Base-by-base conservation (phyloP, 2,113 vertebrate species). In the Arothron firmamentum region DNA sequence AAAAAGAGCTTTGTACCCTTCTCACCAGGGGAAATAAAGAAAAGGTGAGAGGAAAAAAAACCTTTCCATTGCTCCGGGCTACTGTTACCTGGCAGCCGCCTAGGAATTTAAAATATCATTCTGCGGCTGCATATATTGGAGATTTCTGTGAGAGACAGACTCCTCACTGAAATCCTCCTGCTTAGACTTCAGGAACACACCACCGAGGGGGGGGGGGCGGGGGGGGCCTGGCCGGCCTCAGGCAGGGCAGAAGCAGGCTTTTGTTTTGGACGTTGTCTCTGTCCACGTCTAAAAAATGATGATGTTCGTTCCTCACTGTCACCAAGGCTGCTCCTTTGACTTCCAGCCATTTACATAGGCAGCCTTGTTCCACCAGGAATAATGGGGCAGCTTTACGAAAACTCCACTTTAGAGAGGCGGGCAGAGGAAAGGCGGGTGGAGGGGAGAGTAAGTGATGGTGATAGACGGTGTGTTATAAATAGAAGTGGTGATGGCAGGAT, bases 401-500 rank as follows among this genome's bases (percentile, higher is more conserved):
- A 91, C 86, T 90, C 83, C 80, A 78, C 81, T 86, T 86, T 75
- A 77, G 77, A 72, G 75, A 78, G 70, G 76, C 71, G 47, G 77
- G 74, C 50, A 59, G 61, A 78, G 78, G 76, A 82, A 75, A 73
- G 78, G 79, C 78, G 75, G 82, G 75, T 69, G 74, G 87, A 85
- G 87, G 84, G 87, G 84, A 86, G 81, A 87, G 82, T 88, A 90
- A 90, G 89, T 90, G 88, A 90, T 90, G 87, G 90, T 91, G 91
- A 92, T 91, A 89, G 91, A 92, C 88, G 88, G 91, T 83, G 77
- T 78, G 86, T 89, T 92, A 92, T 90, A 91, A 92, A 92, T 92
- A 92, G 91, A 86, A 81, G 66, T 81, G 76, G 85, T 84, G 90
- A 88, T 90, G 91, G 87, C 91, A 91, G 89, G 90, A 92, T 92